A percentile compares a stretch with the other conserved stretches of the same genome.
Conservation (phyloP, 1,140 invertebrate species). For the Euura lappo region DNA sequence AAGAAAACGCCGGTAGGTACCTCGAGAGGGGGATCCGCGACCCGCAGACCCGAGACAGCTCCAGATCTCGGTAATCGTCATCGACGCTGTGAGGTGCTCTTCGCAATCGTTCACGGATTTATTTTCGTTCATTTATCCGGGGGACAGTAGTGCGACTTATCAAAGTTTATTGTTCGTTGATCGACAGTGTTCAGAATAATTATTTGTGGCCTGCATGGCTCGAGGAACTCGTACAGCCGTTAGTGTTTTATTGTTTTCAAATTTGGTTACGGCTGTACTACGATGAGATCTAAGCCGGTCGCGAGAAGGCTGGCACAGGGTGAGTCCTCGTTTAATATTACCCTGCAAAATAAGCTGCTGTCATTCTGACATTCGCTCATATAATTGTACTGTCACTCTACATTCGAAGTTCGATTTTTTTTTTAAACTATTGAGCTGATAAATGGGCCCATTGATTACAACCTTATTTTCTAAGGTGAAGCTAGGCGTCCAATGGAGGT, state of each 20-base stretch:
- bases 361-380: too few species aligned
- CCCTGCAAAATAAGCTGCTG: too few species aligned
- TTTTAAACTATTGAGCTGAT: too few species aligned
- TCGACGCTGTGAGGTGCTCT: neutral
- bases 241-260: constrained; percentile 53
- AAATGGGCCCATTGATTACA: too few species aligned
- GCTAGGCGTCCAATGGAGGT: too few species aligned
- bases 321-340: constrained; percentile 35
- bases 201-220: constrained; percentile 49
- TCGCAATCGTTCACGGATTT: neutral
- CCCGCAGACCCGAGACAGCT: neutral
- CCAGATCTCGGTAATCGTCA: neutral
- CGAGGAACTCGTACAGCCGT: constrained; percentile 40
- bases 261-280: constrained; percentile 42
- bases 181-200: neutral
- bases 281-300: constrained; percentile 61
- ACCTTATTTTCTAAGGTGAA: too few species aligned
- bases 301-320: constrained; percentile 60
- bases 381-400: too few species aligned
- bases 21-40: constrained; percentile 13
- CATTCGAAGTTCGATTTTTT: too few species aligned
- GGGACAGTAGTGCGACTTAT: too few species aligned
- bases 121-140: too few species aligned
- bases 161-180: too few species aligned
- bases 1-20: constrained; percentile 25